Base-by-base conservation (phyloP, 64 coral and sea anemone species). In the Hydrozoanthus tunicans region DNA sequence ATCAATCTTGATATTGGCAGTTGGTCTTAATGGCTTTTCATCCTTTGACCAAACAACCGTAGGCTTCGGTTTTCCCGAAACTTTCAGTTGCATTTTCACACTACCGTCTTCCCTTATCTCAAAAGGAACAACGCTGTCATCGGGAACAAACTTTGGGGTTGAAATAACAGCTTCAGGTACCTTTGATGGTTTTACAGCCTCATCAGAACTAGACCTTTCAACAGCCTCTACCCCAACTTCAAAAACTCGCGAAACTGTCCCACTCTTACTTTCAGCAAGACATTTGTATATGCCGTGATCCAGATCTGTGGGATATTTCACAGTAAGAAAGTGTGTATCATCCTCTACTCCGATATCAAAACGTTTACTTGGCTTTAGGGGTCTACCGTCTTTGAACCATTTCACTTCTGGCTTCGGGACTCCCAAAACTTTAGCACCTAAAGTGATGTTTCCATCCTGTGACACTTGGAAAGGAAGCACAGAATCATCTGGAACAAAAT, bases 261-360 rank as follows among this genome's bases (percentile, higher is more conserved):
- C 95, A 80, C 79, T 85, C 5, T 89, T 90, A 32, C 85, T 96
- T 59, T 83, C 72, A 56, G 95, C 95, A 53, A 91, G 56, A 79
- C 95, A 96, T 59, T 93, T 96, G 77, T 96, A 96, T 25, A 82
- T 81, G 5, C 95, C 95, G 53, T 92, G 63, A 62, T 96, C 95
- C 59, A 93, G 92, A 58, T 67, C 78, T 13, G 73, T 78, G 5
- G 64, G 59, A 62, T 71, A 79, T 53, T 15, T 93, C 9, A 93
- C 56, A 7, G 83, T 93, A 9, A 86, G 53, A 26, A 53, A 11
- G 52, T 72, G 64, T 86, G 64, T 69, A 71, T 86, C 64, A 24
- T 69, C 52, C 23, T 86, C 64, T 86, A 70, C 51, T 20, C 53
- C 14, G 8, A 86, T 86, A 71, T 71, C 82, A 71, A 86, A 86